phyloP scores from a whole-genome alignment of 2,797 vertebrate species.

The Cyprinodon diabolis region DNA sequence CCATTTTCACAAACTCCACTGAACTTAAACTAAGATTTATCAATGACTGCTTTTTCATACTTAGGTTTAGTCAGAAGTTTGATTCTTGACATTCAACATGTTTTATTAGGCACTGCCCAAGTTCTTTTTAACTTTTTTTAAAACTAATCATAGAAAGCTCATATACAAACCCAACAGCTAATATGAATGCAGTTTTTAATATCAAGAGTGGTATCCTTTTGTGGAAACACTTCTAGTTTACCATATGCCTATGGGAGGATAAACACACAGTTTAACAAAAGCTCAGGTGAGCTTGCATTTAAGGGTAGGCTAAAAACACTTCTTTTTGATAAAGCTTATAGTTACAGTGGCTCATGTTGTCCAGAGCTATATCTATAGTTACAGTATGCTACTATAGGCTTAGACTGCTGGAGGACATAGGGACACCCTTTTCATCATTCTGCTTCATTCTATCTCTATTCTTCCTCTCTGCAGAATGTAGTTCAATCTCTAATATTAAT shows the following conservation, averaged over 20 bases:
- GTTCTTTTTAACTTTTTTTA: slow-evolving; percentile 63
- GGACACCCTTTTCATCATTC: too few relatives aligned
- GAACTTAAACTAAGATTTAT: slow-evolving; percentile 48
- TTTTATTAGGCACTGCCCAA: slow-evolving; percentile 63
- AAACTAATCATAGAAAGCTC: slow-evolving; percentile 59
- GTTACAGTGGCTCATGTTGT: too few relatives aligned
- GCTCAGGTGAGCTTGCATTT: slow-evolving; percentile 34
- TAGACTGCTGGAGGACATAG: too few relatives aligned
- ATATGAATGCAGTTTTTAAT: slow-evolving; percentile 55
- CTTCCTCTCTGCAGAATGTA: too few relatives aligned
- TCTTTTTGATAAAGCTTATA: too few relatives aligned
- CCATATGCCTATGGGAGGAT: slow-evolving; percentile 39
- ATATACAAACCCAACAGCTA: slow-evolving; percentile 50
- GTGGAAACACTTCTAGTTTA: slow-evolving; percentile 34
- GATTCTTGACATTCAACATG: slow-evolving; percentile 58
- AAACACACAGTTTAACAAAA: slow-evolving; percentile 39
- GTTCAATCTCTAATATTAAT: too few relatives aligned
- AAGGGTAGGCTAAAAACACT: too few relatives aligned
- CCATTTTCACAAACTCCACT: slow-evolving; percentile 8
- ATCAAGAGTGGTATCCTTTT: slow-evolving; percentile 39
- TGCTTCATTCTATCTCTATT: too few relatives aligned
- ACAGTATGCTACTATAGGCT: too few relatives aligned
- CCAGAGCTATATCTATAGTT: too few relatives aligned
- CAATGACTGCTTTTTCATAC: slow-evolving; percentile 50
- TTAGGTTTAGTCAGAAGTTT: slow-evolving; percentile 39